A percentile compares a stretch with the other conserved stretches of the same genome.
Evolutionary conservation across 1,140 invertebrate genomes (phyloP).

Genomic region (Calliopsis andreniformis): DNA sequence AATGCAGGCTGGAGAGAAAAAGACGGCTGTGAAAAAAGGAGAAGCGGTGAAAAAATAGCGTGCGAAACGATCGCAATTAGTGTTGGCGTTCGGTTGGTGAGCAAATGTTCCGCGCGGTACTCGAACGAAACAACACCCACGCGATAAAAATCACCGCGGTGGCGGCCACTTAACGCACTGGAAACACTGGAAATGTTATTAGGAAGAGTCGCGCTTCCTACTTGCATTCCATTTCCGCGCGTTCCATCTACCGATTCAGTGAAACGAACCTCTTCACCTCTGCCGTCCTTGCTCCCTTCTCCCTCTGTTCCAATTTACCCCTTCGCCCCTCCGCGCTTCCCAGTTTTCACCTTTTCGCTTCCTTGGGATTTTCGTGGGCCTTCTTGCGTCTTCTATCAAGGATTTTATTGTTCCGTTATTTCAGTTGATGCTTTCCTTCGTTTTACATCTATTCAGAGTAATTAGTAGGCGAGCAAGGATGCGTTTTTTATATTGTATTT

Average conservation of each 20-base stretch:
- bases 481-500: too few species aligned
- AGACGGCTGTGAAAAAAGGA: neutral
- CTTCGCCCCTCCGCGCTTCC: constrained; percentile 7
- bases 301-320: constrained; percentile 8
- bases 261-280: constrained; percentile 24
- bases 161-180: constrained; percentile 51
- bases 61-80: constrained; percentile 54
- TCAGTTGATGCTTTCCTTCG: too few species aligned
- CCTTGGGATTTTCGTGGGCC: neutral
- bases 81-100: constrained; percentile 45
- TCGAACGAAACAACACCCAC: constrained; percentile 51
- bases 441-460: too few species aligned
- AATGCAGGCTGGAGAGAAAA: constrained; percentile 28
- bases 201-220: constrained; percentile 55
- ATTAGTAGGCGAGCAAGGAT: too few species aligned
- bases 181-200: constrained; percentile 54
- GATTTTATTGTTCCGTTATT: too few species aligned
- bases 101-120: constrained; percentile 37
- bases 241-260: constrained; percentile 57
- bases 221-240: constrained; percentile 57
- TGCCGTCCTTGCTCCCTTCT: neutral
- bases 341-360: neutral
- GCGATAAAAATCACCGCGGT: constrained; percentile 62
- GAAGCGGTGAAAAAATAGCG: constrained; percentile 7
- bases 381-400: too few species aligned